Base-by-base conservation (phyloP, 1,140 invertebrate species). In the Atopsyche davidsoni region DNA sequence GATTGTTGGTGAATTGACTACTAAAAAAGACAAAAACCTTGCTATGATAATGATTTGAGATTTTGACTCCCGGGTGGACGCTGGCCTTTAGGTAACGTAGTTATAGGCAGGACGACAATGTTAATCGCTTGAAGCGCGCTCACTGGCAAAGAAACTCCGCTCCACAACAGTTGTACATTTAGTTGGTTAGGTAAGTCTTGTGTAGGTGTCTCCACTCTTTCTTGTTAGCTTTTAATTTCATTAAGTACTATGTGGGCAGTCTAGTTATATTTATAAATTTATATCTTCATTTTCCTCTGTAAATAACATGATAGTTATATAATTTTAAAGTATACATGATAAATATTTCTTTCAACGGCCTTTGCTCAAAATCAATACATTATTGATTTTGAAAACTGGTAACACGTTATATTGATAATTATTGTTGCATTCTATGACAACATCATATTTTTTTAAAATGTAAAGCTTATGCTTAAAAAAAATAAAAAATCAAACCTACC, bases 391-490 rank as follows among this genome's bases (percentile, higher is more conserved):
- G 50, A 46, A 46, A 22, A 46, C 36, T 40, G 43, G 50, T 52
- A 36, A 52, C 44, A 46, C 44, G 17, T 46, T 51, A 51, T 51
- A 46, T 38, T 45, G 25, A 45, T 52, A 46, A 46, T 52, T 46
- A 52, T 35, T 52, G 50, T 52, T 52, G 44, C 50, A 52, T 38
- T 52, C 48, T 49, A 51, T 46, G 43, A 46, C 50, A 52, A 52
- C 44, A 52, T 52, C 35, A 52, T 52, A 52, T 52, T 52, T 52
- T 52, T 52, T 52, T 52, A 52, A 52, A 52, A 46, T 52, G 50
- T 52, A 52, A 52, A 52, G 50, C 50, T 52, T 52, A 52, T 52
- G 50, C 50, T 46, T 46, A 52, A 52, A 52, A 51, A 52, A 52
- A 52, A 31, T 52, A 41, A 32, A 46, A 52, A 52, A 46, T 17